Conservation (phyloP, 2,113 vertebrate genomes). For the Cynoglossus semilaevis region DNA sequence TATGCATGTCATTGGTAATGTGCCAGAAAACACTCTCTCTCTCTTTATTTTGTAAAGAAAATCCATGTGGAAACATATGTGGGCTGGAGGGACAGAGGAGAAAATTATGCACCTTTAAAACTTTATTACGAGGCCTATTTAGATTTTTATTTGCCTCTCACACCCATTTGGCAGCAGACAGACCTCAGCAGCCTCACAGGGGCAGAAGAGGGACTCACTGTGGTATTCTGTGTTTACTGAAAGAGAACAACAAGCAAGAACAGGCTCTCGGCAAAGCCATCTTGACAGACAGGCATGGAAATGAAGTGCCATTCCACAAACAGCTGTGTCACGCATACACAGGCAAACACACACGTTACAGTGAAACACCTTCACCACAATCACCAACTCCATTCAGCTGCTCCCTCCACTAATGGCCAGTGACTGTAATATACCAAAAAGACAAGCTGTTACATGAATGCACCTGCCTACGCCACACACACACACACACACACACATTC, state of each 20-base stretch:
- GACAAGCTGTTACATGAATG: slow-evolving; percentile 28
- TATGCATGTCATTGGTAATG: not conserved
- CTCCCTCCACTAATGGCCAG: slow-evolving; percentile 2
- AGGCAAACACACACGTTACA: slow-evolving; percentile 12
- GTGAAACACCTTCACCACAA: slow-evolving; percentile 22
- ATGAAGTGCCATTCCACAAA: slow-evolving; percentile 40
- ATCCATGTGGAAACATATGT: slow-evolving; percentile 36
- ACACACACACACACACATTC: not conserved
- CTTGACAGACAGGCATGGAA: slow-evolving; percentile 32
- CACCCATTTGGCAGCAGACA: slow-evolving; percentile 17
- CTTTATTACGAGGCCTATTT: slow-evolving; percentile 23
- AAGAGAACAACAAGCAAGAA: slow-evolving; percentile 63
- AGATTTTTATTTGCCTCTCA: slow-evolving; percentile 26
- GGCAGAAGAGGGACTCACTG: slow-evolving; percentile 34
- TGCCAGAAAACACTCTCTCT: not conserved
- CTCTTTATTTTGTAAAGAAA: not conserved
- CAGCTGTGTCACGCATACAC: slow-evolving; percentile 44
- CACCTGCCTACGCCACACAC: not conserved
- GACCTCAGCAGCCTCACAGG: slow-evolving; percentile 39
- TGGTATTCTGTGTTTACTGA: slow-evolving; percentile 59
- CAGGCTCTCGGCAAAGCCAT: slow-evolving; percentile 48
- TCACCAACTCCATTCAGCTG: slow-evolving; percentile 3
- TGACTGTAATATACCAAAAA: not conserved
- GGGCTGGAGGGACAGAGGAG: slow-evolving; percentile 26
- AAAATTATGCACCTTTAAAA: slow-evolving; percentile 19